Evolutionary conservation across 2,888 invertebrate species (phyloP).

Genomic region (Euspilapteryx auroguttella): DNA sequence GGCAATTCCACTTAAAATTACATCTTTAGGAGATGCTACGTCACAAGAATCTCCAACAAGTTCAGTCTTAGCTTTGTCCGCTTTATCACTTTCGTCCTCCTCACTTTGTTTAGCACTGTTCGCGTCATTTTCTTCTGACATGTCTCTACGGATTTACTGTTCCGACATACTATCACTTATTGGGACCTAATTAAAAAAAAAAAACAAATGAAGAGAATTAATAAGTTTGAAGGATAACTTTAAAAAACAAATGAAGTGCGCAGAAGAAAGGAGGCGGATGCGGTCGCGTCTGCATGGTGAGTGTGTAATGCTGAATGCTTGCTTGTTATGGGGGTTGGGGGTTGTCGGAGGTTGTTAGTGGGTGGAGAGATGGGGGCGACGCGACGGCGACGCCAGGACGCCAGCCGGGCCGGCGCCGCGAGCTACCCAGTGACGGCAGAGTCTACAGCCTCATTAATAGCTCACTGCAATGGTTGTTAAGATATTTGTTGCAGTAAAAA

Average conservation of each 20-base stretch:
- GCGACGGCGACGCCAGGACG: constrained; percentile 45
- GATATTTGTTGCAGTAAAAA: too few species aligned
- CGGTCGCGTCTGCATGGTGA: constrained; percentile 12
- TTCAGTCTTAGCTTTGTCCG: too few species aligned
- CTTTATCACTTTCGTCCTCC: too few species aligned
- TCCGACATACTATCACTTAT: not conserved
- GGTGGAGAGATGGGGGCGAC: constrained; percentile 13
- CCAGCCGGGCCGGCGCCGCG: constrained; percentile 50
- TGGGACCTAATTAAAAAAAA: not conserved
- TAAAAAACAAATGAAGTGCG: too few species aligned
- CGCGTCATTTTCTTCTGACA: constrained; percentile 36
- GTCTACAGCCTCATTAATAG: too few species aligned
- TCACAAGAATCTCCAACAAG: too few species aligned
- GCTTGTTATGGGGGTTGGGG: constrained; percentile 12
- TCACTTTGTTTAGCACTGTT: not conserved
- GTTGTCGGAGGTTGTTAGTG: constrained; percentile 9
- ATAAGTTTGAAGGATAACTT: too few species aligned
- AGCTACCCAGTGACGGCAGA: constrained; percentile 16
- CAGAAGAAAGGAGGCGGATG: constrained; percentile 10
- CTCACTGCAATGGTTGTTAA: too few species aligned
- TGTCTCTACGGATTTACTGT: constrained; percentile 17
- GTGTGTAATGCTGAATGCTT: constrained; percentile 6
- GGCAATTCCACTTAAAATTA: too few species aligned
- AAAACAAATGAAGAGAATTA: not conserved
- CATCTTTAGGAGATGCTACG: too few species aligned